phyloP scores from a whole-genome alignment of 2,113 vertebrate genomes.

The Sterna hirundo region DNA sequence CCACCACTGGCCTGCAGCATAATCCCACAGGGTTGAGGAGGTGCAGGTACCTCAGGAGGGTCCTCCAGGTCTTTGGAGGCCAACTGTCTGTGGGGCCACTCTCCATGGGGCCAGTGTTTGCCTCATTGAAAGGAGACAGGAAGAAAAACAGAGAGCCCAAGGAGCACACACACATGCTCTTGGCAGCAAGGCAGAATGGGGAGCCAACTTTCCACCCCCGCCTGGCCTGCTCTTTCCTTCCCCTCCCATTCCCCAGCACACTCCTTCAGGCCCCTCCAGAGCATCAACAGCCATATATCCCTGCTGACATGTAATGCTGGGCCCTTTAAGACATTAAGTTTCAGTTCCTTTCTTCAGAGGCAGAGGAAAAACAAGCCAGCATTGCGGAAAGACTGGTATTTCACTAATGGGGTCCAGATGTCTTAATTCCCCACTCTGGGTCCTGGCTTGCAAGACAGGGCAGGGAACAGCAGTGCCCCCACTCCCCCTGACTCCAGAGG shows the following conservation, averaged over 20 bases:
- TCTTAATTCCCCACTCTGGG: background rate
- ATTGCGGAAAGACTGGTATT: slow-evolving; percentile 58
- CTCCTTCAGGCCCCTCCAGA: slow-evolving; percentile 33
- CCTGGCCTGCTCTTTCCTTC: slow-evolving; percentile 8
- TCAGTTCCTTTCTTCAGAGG: slow-evolving; percentile 44
- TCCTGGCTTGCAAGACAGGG: background rate
- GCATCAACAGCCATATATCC: background rate
- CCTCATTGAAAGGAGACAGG: slow-evolving; percentile 38
- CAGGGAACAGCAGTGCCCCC: background rate
- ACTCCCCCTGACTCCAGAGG: background rate
- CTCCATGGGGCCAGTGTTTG: slow-evolving; percentile 17
- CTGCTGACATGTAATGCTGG: background rate
- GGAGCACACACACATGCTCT: slow-evolving; percentile 54
- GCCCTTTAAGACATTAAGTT: slow-evolving; percentile 54
- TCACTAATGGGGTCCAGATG: slow-evolving; percentile 72
- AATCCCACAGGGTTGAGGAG: background rate
- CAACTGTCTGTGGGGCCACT: slow-evolving; percentile 1
- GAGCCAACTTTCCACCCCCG: slow-evolving; percentile 48
- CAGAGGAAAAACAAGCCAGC: slow-evolving; percentile 38
- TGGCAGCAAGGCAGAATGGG: slow-evolving; percentile 21
- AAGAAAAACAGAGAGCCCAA: slow-evolving; percentile 47
- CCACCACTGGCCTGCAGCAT: background rate
- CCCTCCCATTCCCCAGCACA: slow-evolving; percentile 29
- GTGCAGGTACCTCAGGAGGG: background rate
- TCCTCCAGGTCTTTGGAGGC: slow-evolving; percentile 12